phyloP scores from a whole-genome alignment of 1,140 invertebrate species.

The Hylaeus anthracinus region DNA sequence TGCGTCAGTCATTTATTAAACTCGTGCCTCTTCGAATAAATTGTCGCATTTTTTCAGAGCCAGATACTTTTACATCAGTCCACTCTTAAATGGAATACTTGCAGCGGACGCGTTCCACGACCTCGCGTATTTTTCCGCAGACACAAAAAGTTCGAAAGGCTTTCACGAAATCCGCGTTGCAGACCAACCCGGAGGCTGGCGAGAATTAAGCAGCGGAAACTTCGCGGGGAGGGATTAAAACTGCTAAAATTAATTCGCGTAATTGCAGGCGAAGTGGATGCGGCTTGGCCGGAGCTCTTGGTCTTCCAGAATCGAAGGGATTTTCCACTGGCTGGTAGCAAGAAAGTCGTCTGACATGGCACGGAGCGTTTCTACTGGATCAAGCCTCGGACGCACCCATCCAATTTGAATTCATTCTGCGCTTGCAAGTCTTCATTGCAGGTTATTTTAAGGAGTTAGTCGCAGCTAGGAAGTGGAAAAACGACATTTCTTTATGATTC shows the following conservation, averaged over 20 bases:
- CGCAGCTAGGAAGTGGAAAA: no score
- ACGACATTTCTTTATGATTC: no score
- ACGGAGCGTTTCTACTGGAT: no score
- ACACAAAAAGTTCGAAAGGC: conserved; percentile 63
- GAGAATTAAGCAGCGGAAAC: conserved; percentile 63
- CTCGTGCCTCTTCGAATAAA: conserved; percentile 4
- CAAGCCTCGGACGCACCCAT: no score
- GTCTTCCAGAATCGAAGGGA: conserved; percentile 5
- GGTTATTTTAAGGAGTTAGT: no score
- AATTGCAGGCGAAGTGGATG: conserved; percentile 67
- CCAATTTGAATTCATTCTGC: no score
- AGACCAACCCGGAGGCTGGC: conserved; percentile 31
- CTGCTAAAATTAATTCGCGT: conserved; percentile 74
- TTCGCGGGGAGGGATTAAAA: conserved; percentile 69
- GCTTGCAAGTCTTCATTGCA: no score
- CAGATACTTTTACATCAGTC: conserved; percentile 31
- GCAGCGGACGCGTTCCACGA: conserved; percentile 48
- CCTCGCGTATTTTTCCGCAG: conserved; percentile 46
- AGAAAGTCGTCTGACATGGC: background rate
- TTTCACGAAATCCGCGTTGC: conserved; percentile 48
- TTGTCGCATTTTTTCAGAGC: background rate
- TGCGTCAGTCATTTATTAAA: background rate
- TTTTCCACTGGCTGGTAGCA: conserved; percentile 1
- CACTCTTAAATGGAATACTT: conserved; percentile 27
- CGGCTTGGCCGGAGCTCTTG: conserved; percentile 26